Base-by-base conservation (phyloP, 2,888 invertebrate genomes). In the Dascillus cervinus region DNA sequence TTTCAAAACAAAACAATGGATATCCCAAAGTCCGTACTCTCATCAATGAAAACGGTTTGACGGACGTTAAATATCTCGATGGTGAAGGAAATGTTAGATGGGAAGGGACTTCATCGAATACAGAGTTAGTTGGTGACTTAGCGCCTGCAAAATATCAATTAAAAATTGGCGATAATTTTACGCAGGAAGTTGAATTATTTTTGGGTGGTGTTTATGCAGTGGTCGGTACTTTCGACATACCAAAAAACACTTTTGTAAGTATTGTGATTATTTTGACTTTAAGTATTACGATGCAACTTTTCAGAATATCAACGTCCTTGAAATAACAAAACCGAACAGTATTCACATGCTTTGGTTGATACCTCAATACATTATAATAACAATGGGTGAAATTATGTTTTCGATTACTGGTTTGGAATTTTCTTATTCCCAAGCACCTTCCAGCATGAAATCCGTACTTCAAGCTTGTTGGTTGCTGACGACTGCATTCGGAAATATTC, bases 391-490 rank as follows among this genome's bases (percentile, higher is more conserved):
- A 65, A 85, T 97, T 22, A 85, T 97, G 81, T 92, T 95, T 62
- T 90, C 94, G 0, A 84, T 97, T 13, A 95, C 96, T 0, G 96
- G 96, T 0, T 69, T 97, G 11, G 88, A 92, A 58, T 97, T 98
- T 65, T 88, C 95, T 0, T 97, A 92, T 64, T 88, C 94, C 0
- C 91, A 90, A 71, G 90, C 96, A 0, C 94, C 96, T 0, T 60
- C 72, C 3, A 82, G 79, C 41, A 95, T 98, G 95, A 97, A 96
- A 64, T 89, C 95, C 0, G 82, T 98, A 0, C 64, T 97, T 26
- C 86, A 87, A 61, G 91, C 96, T 0, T 77, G 82, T 8, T 97
- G 95, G 90, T 70, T 95, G 8, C 67, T 97, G 29, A 92, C 95
- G 0, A 88, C 88, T 0, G 91, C 95, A 0, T 74, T 95, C 52